A percentile compares a stretch with the other conserved stretches of the same genome.
Evolutionary conservation across 30 jellyfish, hydroid and myxozoan species (phyloP).

Genomic region (Aurelia aurita complex sp. Pacific): DNA sequence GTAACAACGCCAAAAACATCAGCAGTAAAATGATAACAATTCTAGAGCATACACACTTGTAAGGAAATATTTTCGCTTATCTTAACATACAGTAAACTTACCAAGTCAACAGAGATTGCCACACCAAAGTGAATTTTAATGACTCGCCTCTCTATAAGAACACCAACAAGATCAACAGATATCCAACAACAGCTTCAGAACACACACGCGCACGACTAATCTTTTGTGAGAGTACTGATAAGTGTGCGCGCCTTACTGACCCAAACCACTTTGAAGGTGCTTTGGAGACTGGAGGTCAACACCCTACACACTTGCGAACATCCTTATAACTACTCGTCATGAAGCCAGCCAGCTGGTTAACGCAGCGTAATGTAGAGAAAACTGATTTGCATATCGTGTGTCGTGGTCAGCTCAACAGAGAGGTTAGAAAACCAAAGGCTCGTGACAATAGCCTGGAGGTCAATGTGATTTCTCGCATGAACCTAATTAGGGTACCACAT

Average conservation of each 20-base stretch:
- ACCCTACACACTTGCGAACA: neutral
- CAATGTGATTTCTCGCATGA: conserved; percentile 7
- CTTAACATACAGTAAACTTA: no score
- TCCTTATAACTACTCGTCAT: neutral
- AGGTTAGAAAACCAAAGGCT: conserved; percentile 2
- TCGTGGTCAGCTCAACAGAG: conserved; percentile 37
- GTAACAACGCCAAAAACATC: no score
- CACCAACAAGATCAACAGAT: neutral
- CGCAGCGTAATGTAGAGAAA: conserved; percentile 4
- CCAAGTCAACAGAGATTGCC: no score
- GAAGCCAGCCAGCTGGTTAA: conserved; percentile 15
- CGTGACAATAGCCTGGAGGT: conserved; percentile 34
- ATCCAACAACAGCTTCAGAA: neutral
- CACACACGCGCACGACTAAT: neutral
- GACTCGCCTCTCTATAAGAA: no score
- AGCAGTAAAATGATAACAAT: no score
- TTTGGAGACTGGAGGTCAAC: neutral
- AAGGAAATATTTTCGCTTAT: no score
- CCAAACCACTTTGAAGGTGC: neutral
- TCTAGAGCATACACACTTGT: no score
- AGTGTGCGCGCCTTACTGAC: neutral
- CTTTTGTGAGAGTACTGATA: no score
- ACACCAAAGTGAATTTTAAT: no score
- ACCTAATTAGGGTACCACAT: conserved; percentile 8
- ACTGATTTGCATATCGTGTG: conserved; percentile 35